A percentile compares a stretch with the other conserved stretches of the same genome.
Evolutionary conservation across 2,888 invertebrate genomes (phyloP).

Genomic region (Boloria euphrosyne): DNA sequence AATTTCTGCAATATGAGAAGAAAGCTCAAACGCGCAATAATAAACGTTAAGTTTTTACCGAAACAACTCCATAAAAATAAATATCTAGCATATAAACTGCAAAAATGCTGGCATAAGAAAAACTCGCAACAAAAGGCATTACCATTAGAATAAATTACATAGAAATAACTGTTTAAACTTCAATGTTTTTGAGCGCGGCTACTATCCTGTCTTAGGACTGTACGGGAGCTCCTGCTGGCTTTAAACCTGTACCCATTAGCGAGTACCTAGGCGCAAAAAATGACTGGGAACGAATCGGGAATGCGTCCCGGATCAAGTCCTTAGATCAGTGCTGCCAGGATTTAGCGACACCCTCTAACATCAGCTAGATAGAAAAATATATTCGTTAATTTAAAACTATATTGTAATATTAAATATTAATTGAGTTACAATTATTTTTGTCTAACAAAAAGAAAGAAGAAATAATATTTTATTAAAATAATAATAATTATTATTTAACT

Average conservation of each 20-base stretch:
- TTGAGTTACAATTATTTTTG: not conserved
- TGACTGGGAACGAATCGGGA: conserved; percentile 82
- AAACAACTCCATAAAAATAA: conserved; percentile 19
- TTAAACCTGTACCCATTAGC: conserved; percentile 79
- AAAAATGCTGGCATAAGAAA: conserved; percentile 23
- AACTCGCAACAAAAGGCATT: conserved; percentile 35
- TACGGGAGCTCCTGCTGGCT: conserved; percentile 46
- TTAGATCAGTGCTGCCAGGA: conserved; percentile 57
- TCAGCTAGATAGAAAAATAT: conserved; percentile 1
- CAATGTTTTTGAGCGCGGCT: conserved; percentile 33
- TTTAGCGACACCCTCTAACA: conserved; percentile 33
- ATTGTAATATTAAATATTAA: conserved; percentile 2
- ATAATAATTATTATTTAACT: too few species aligned
- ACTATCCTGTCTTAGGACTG: conserved; percentile 32
- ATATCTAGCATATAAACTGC: conserved; percentile 22
- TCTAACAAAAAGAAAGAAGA: too few species aligned
- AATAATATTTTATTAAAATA: too few species aligned
- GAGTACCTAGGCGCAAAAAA: conserved; percentile 77
- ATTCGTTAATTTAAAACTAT: not conserved
- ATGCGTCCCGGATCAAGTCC: conserved; percentile 71
- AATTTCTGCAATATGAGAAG: conserved; percentile 4
- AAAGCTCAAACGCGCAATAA: not conserved
- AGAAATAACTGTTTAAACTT: conserved; percentile 40
- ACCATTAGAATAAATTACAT: conserved; percentile 39
- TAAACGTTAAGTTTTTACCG: conserved; percentile 10